Evolutionary conservation across 2,888 invertebrate genomes (phyloP), one percentile per base, ranked within the genome.

Genomic region (Dendrolimus pini): DNA sequence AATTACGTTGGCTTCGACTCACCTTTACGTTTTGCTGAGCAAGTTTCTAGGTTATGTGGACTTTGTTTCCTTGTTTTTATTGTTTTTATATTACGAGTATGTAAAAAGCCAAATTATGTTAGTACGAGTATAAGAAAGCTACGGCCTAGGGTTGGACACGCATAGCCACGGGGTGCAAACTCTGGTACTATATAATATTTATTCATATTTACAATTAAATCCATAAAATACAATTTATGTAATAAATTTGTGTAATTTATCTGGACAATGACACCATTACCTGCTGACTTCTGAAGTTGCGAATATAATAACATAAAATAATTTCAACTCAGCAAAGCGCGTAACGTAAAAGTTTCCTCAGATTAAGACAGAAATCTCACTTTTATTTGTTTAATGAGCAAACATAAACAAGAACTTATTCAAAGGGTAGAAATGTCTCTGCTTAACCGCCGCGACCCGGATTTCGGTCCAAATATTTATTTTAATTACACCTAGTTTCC

Each of bases 401-500:
- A 89, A 88, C 85, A 85, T 81, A 88, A 89, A 89, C 87, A 89
- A 82, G 79, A 86, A 89, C 78, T 89, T 85, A 82, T 82, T 88
- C 89, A 89, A 89, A 89, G 89, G 85, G 85, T 83, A 79, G 78
- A 78, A 86, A 88, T 83, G 85, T 85, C 85, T 85, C 82, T 79
- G 80, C 84, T 83, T 85, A 88, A 87, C 87, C 86, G 74, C 85
- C 74, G 74, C 79, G 80, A 82, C 85, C 85, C 83, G 81, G 86
- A 87, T 89, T 88, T 83, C 76, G 80, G 78, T 84, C 82, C 88
- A 88, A 89, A 89, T 89, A 89, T 88, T 89, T 89, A 88, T 88
- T 88, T 88, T 88, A 89, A 88, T 89, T 88, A 88, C 84, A 82
- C 80, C 83, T 80, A 77, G 74, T 81, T 80, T 80, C 75, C 81